These are phyloP conservation scores for Trigoniulus corallinus DNA, from an alignment of 1,140 invertebrate species.

Conservation along the genomic window DNA sequence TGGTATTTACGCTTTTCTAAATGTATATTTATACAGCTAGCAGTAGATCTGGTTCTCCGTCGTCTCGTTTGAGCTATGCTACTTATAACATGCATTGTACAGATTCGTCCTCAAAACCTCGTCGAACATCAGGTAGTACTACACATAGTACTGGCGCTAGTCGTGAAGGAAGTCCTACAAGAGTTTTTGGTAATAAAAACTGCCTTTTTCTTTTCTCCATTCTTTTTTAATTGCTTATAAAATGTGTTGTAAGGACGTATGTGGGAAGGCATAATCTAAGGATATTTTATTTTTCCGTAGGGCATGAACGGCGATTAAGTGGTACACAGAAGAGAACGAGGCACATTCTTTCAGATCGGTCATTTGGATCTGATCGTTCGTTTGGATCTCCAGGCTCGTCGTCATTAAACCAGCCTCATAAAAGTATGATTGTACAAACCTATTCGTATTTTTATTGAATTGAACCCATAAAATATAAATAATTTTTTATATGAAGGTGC, in stretches of 20 bases:
- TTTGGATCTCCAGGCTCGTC: constrained; percentile 3
- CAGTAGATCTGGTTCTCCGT: constrained; percentile 71
- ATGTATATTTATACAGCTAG: constrained; percentile 35
- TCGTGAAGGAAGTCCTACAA: constrained; percentile 44
- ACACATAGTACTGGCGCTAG: constrained; percentile 19
- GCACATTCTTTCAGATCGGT: not conserved
- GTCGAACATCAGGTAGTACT: not conserved
- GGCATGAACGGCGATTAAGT: constrained; percentile 20
- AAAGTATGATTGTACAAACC: not conserved
- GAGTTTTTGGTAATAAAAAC: constrained; percentile 15
- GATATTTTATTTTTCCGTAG: constrained; percentile 14
- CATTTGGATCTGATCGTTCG: constrained; percentile 5
- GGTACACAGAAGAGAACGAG: constrained; percentile 15
- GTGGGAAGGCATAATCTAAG: constrained; percentile 4
- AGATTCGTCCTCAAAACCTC: constrained; percentile 14
- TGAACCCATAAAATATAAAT: too few relatives aligned
- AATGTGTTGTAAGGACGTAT: not conserved
- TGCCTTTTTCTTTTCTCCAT: not conserved
- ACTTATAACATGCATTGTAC: constrained; percentile 36
- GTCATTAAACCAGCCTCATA: not conserved
- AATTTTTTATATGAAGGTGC: constrained; percentile 31
- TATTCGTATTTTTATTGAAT: too few relatives aligned
- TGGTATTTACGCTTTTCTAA: not conserved
- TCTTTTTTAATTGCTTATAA: not conserved
- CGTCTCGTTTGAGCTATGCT: constrained; percentile 53